Base-by-base conservation (phyloP, 1,140 invertebrate genomes). In the Hermetia illucens region DNA sequence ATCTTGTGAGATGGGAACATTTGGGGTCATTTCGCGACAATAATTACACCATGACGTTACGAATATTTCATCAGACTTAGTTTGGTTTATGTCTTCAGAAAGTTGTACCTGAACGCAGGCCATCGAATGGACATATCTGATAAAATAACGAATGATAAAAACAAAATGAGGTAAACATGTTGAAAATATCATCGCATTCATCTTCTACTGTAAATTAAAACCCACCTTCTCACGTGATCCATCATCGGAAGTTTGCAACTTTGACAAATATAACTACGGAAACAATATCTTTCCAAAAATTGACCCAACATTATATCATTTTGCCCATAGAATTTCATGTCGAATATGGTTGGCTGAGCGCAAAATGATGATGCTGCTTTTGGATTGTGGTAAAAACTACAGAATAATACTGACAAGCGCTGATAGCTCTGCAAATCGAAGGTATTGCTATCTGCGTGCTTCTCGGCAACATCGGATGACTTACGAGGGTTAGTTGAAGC, bases 281-380 rank as follows among this genome's bases (percentile, higher is more conserved):
- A 87, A 61, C 92, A 97, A 55, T 93, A 95, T 34, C 82, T 71
- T 58, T 94, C 86, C 2, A 98, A 64, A 61, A 98, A 98, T 42
- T 78, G 80, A 27, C 93, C 95, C 4, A 98, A 59, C 3, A 92
- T 82, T 41, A 97, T 94, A 57, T 98, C 95, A 51, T 93, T 88
- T 13, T 75, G 69, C 0, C 88, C 89, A 61, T 98, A 97, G 58
- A 94, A 85, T 44, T 93, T 84, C 87, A 98, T 98, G 34, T 61
- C 52, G 40, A 58, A 42, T 19, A 61, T 34, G 36, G 50, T 50
- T 17, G 59, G 43, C 24, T 52, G 43, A 40, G 51, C 50, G 40
- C 51, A 54, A 40, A 59, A 53, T 2, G 53, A 54, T 0, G 57
- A 53, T 4, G 35, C 4, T 1, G 50, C 55, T 27, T 61, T 58